Base-by-base conservation (phyloP, 2,113 vertebrate species). In the Notothenia rossii region DNA sequence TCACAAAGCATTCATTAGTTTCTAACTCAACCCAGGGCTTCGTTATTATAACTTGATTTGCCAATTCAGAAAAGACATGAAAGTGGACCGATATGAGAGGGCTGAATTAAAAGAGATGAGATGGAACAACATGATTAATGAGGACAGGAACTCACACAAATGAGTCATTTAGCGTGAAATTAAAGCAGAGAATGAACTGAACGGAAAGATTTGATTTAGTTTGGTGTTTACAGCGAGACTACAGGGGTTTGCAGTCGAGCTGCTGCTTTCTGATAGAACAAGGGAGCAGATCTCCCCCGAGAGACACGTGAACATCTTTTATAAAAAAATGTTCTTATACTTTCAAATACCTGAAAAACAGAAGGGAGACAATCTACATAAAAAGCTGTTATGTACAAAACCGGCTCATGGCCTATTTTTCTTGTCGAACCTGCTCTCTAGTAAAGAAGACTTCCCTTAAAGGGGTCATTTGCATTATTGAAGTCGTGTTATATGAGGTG, bases 141-240 rank as follows among this genome's bases (percentile, higher is more conserved):
- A 40, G 45, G 69, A 63, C 61, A 36, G 0, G 1, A 17, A 1
- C n/a, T 58, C 48, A 0, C 48, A 33, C 49, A 13, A 33, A 62
- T 77, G 9, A 70, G 60, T 46, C 36, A 0, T 62, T 51, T 60
- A 17, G 15, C 65, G 55, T 55, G 40, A 81, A 80, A 84, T 79
- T 58, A 81, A 70, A 79, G 59, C 62, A 62, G 48, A 22, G 1
- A 36, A 56, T 56, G 73, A 68, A 53, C 36, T 15, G 33, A 78
- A 14, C 10, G 8, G 14, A 40, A 45, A 61, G 60, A 25, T 76
- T 46, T 43, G 17, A 67, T 73, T 62, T 40, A 18, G 50, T 75
- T 80, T 66, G 45, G 74, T 83, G 1, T 75, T 71, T 49, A 75
- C 64, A 58, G 22, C 10, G 13, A 70, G 63, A 79, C 53, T 45